These are phyloP conservation scores for Pseudopipra pipra DNA, from an alignment of 2,113 vertebrate genomes.

Conservation along the genomic window DNA sequence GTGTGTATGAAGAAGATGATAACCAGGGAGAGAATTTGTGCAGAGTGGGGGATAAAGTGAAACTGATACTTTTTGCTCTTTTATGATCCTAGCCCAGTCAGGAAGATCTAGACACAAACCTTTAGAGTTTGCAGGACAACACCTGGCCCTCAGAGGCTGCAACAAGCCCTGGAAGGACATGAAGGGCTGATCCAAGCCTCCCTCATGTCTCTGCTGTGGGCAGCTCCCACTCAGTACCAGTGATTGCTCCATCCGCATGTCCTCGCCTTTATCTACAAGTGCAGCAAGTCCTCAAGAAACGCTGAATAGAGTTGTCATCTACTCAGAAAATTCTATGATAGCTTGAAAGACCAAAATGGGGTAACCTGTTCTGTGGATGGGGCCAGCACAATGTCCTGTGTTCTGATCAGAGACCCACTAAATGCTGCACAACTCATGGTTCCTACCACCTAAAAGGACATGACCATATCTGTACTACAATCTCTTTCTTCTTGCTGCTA, in stretches of 20 bases:
- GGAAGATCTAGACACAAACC: neutral
- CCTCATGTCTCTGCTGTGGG: neutral
- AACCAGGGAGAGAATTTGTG: neutral
- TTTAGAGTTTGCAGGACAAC: neutral
- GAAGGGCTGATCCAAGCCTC: neutral
- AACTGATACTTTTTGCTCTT: neutral
- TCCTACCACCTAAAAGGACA: neutral
- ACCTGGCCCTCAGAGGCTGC: neutral
- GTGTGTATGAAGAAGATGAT: neutral
- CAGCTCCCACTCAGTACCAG: neutral
- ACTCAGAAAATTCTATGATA: neutral
- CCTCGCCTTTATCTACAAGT: neutral
- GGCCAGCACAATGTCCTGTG: neutral
- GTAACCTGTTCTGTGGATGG: neutral
- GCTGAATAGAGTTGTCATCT: neutral
- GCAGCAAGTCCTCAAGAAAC: neutral
- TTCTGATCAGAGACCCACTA: neutral
- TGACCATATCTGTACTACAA: neutral
- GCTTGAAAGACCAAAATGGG: fast-evolving
- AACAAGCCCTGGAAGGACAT: neutral
- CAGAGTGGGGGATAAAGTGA: neutral
- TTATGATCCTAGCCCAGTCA: neutral
- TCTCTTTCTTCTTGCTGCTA: neutral
- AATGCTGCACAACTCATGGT: neutral
- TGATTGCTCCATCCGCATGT: neutral